Percentiles rank a stretch among this genome's conserved stretches.
Evolutionary conservation across 1,140 invertebrate species (phyloP).

Genomic region (Drosophila ficusphila): DNA sequence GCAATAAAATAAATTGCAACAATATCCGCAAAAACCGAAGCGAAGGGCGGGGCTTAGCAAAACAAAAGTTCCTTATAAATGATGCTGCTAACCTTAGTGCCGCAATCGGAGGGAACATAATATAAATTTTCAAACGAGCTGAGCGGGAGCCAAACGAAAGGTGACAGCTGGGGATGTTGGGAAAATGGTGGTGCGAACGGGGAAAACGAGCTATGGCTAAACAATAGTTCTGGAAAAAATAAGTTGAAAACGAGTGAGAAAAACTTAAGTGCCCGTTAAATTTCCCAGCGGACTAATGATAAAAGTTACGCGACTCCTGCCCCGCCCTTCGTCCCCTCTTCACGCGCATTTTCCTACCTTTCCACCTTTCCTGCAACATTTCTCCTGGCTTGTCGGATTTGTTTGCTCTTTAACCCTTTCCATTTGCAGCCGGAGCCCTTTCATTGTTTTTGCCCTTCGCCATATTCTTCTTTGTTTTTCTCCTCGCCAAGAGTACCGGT

Average conservation of each 20-base stretch:
- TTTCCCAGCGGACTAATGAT: constrained; percentile 81
- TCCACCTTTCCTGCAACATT: constrained; percentile 23
- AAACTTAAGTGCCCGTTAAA: constrained; percentile 82
- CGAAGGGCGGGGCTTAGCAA: constrained; percentile 26
- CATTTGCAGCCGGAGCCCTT: constrained; percentile 15
- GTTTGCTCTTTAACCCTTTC: constrained; percentile 62
- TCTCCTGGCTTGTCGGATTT: constrained; percentile 41
- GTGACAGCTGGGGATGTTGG: constrained; percentile 59
- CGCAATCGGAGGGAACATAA: constrained; percentile 66
- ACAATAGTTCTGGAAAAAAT: constrained; percentile 72
- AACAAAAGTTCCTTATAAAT: constrained; percentile 68
- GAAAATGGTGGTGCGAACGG: constrained; percentile 28
- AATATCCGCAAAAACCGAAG: constrained; percentile 61
- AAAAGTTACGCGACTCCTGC: constrained; percentile 74
- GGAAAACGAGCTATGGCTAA: constrained; percentile 55
- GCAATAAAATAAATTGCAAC: constrained; percentile 82
- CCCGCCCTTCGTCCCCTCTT: constrained; percentile 3
- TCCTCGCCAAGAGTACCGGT: constrained; percentile 51
- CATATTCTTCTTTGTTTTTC: constrained; percentile 33
- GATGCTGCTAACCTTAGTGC: constrained; percentile 63
- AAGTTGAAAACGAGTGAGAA: constrained; percentile 74
- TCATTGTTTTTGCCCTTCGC: constrained; percentile 28
- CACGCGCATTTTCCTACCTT: constrained; percentile 29
- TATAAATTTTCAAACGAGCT: constrained; percentile 68
- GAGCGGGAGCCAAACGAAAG: constrained; percentile 59